Percentiles rank a stretch among this genome's conserved stretches.
Evolutionary conservation across 2,113 vertebrate genomes (phyloP).

Genomic region (Periophthalmus modestus): DNA sequence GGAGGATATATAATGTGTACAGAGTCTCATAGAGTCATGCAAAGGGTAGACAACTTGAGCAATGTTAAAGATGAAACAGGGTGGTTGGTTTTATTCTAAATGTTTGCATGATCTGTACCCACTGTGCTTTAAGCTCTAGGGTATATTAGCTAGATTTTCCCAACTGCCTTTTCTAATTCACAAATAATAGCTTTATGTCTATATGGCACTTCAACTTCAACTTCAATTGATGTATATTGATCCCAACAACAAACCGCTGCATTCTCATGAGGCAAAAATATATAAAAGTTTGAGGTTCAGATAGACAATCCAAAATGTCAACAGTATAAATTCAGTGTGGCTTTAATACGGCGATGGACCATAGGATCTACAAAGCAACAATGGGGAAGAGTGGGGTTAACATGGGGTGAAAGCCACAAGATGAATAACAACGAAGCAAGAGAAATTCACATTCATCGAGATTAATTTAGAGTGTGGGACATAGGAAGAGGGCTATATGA

Average conservation of each 20-base stretch:
- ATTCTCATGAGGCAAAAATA: background rate
- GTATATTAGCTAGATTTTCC: conserved; percentile 45
- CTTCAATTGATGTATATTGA: background rate
- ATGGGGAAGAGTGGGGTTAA: conserved; percentile 32
- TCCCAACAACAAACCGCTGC: background rate
- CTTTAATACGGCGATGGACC: background rate
- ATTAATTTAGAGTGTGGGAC: conserved; percentile 20
- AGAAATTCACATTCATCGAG: background rate
- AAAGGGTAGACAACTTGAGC: background rate
- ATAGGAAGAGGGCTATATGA: conserved; percentile 21
- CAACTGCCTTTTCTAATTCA: conserved; percentile 54
- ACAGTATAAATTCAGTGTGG: background rate
- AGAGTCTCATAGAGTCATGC: background rate
- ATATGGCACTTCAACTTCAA: conserved; percentile 40
- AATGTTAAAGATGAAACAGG: background rate
- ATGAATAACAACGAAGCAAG: background rate
- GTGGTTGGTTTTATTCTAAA: background rate
- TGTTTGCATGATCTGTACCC: background rate
- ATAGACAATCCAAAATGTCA: background rate
- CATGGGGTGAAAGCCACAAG: conserved; percentile 18
- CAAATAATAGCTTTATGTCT: conserved; percentile 48
- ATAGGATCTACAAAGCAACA: conserved; percentile 3
- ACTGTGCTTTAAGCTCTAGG: background rate
- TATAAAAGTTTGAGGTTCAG: background rate
- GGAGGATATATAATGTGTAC: background rate